phyloP scores from a whole-genome alignment of 2,797 vertebrate species.

The Leptodactylus fallax region DNA sequence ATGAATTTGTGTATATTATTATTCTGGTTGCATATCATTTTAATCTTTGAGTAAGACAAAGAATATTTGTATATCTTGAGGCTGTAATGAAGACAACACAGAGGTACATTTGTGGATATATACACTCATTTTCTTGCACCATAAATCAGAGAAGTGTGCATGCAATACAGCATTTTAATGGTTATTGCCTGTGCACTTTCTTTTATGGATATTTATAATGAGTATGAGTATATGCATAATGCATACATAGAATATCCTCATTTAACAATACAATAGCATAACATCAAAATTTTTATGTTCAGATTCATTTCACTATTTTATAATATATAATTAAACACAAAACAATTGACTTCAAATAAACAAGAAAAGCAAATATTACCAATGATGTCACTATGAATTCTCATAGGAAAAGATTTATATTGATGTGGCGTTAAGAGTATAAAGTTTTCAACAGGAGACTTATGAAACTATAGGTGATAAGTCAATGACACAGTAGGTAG shows the following conservation, averaged over 20 bases:
- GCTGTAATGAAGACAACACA: conserved; percentile 6
- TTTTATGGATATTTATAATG: conserved; percentile 48
- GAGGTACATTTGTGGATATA: background rate
- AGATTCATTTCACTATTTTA: background rate
- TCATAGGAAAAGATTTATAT: background rate
- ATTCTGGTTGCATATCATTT: background rate
- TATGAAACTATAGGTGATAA: background rate
- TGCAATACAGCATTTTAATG: conserved; percentile 39
- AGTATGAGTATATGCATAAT: conserved; percentile 44
- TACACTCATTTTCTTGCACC: background rate
- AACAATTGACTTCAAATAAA: background rate
- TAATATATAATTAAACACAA: background rate
- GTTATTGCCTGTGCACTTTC: conserved; percentile 44
- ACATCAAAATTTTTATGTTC: background rate
- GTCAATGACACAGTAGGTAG: background rate
- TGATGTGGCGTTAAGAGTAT: background rate
- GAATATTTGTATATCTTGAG: background rate
- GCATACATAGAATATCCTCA: conserved; percentile 22
- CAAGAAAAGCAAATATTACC: background rate
- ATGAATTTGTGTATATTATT: background rate
- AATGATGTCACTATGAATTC: background rate
- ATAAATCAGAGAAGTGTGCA: conserved; percentile 50
- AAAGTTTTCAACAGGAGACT: background rate
- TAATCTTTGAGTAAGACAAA: background rate
- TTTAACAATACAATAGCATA: conserved; percentile 19